phyloP scores from a whole-genome alignment of 2,797 vertebrate species.

The Microcaecilia unicolor region DNA sequence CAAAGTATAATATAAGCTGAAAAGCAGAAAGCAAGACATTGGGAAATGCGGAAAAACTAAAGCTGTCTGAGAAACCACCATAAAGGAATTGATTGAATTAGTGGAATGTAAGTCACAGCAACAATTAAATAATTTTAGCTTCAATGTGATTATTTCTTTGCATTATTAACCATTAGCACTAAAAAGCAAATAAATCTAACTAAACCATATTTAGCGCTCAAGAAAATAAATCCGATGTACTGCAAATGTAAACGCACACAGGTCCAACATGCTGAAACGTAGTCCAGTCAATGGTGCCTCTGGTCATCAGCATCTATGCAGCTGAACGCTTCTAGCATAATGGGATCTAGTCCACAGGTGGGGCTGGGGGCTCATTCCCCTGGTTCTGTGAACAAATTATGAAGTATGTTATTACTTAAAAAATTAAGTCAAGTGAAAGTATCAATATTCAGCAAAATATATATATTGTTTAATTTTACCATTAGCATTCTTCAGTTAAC shows the following conservation, averaged over 20 bases:
- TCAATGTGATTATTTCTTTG: slow-evolving; percentile 31
- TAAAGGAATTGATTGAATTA: slow-evolving; percentile 26
- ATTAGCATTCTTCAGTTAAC: too few species aligned
- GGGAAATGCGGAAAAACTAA: too few species aligned
- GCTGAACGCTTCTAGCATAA: slow-evolving; percentile 23
- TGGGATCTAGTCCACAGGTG: slow-evolving; percentile 77
- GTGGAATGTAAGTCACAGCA: slow-evolving; percentile 39
- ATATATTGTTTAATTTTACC: too few species aligned
- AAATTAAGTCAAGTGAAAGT: slow-evolving; percentile 11
- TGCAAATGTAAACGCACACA: slow-evolving; percentile 28
- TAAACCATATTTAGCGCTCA: slow-evolving; percentile 33
- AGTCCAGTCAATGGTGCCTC: slow-evolving; percentile 55
- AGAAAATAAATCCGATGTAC: slow-evolving; percentile 37
- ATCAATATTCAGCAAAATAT: background rate
- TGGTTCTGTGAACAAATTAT: slow-evolving; percentile 36
- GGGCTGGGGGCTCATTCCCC: slow-evolving; percentile 78
- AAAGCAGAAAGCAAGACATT: background rate
- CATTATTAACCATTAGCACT: slow-evolving; percentile 27
- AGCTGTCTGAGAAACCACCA: slow-evolving; percentile 28
- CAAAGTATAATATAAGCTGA: background rate
- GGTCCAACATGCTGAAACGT: slow-evolving; percentile 31
- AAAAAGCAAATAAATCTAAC: slow-evolving; percentile 40
- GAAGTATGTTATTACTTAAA: slow-evolving; percentile 5
- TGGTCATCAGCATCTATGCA: slow-evolving; percentile 50
- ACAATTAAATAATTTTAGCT: slow-evolving; percentile 25